phyloP scores from a whole-genome alignment of 2,113 vertebrate species.

The Ursus arctos region DNA sequence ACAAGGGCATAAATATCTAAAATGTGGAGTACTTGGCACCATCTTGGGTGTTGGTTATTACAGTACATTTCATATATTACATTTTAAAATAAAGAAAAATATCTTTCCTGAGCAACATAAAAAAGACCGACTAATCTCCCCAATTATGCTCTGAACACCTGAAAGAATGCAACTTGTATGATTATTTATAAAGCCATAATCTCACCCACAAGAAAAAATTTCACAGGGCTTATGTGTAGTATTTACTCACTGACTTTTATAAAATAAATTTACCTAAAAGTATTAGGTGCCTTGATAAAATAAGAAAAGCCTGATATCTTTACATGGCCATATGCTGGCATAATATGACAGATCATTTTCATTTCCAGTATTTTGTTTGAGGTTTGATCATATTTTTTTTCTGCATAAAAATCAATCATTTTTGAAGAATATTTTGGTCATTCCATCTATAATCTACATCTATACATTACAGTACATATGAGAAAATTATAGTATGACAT shows the following conservation, averaged over 20 bases:
- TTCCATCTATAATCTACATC: background rate
- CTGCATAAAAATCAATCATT: background rate
- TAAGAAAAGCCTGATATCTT: background rate
- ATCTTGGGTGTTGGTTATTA: background rate
- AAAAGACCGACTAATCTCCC: background rate
- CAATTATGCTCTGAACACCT: background rate
- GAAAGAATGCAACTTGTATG: constrained; percentile 2
- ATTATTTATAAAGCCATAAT: background rate
- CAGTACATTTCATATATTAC: background rate
- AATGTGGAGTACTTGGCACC: background rate
- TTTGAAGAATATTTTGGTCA: background rate
- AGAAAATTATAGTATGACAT: background rate
- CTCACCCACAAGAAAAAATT: background rate
- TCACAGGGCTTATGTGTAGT: background rate
- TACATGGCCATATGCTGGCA: background rate
- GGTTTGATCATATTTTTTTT: background rate
- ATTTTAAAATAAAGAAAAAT: constrained; percentile 20
- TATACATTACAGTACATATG: background rate
- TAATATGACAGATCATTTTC: background rate
- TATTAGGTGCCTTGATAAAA: background rate
- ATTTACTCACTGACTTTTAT: background rate
- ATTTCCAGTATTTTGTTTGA: background rate
- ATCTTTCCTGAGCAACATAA: background rate
- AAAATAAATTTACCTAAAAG: background rate
- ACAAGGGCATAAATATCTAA: background rate